phyloP scores from a whole-genome alignment of 2,113 vertebrate genomes.

The Otolemur garnettii region DNA sequence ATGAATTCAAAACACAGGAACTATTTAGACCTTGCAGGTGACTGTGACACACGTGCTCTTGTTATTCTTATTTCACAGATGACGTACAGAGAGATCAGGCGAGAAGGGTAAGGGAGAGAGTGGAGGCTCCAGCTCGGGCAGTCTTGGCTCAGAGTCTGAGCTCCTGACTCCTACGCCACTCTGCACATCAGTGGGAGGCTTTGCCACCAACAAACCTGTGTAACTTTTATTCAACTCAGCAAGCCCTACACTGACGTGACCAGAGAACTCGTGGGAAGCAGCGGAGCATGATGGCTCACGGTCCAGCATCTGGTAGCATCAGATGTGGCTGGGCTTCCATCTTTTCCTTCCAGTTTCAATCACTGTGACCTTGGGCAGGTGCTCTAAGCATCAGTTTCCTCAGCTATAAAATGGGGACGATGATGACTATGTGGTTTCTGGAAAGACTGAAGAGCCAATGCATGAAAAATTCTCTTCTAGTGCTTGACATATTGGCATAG shows the following conservation, averaged over 20 bases:
- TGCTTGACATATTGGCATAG: neutral
- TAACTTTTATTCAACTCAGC: neutral
- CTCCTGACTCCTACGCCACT: neutral
- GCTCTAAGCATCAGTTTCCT: neutral
- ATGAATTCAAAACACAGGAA: neutral
- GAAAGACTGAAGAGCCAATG: neutral
- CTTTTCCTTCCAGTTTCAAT: neutral
- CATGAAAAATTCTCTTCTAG: neutral
- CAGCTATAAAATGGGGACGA: neutral
- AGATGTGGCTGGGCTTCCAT: neutral
- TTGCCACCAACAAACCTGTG: neutral
- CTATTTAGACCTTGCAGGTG: neutral
- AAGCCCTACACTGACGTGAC: neutral
- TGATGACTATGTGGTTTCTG: neutral
- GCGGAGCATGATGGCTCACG: neutral
- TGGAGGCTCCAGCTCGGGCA: neutral
- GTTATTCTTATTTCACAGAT: neutral
- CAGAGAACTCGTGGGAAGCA: neutral
- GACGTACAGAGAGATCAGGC: neutral
- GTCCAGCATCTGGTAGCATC: neutral
- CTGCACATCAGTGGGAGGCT: neutral
- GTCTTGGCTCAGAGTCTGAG: neutral
- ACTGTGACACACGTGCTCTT: neutral
- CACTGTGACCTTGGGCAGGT: neutral
- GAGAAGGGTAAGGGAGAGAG: neutral